Conservation (phyloP, 2,888 invertebrate genomes). For the Oligia fasciuncula region DNA sequence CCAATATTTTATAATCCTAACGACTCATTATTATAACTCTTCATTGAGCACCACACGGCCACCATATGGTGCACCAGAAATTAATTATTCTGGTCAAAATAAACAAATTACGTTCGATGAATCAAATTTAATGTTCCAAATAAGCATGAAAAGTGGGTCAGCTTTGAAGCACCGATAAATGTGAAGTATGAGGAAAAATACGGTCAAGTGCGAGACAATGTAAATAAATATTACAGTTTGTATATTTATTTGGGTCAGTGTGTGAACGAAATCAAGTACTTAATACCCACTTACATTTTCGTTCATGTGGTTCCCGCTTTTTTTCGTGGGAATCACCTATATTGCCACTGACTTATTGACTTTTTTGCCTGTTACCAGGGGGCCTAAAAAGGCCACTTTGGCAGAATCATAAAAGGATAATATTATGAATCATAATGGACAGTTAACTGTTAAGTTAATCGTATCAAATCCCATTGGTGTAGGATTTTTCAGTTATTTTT, state of each 20-base stretch:
- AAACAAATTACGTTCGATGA: slow-evolving; percentile 42
- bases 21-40: background rate
- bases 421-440: too few species aligned
- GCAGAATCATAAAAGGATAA: too few species aligned
- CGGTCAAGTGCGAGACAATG: slow-evolving; percentile 51
- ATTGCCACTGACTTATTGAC: background rate
- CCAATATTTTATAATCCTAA: background rate
- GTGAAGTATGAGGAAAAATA: slow-evolving; percentile 46
- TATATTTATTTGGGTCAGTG: slow-evolving; percentile 44
- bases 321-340: background rate
- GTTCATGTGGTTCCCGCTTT: background rate
- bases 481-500: too few species aligned
- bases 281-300: background rate
- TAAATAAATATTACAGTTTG: slow-evolving; percentile 7
- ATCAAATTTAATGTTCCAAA: slow-evolving; percentile 19
- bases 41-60: background rate
- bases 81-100: slow-evolving; percentile 17
- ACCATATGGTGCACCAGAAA: slow-evolving; percentile 24
- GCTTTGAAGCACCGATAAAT: slow-evolving; percentile 23
- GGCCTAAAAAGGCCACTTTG: too few species aligned
- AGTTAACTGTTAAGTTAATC: too few species aligned
- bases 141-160: slow-evolving; percentile 41
- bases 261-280: slow-evolving; percentile 33
- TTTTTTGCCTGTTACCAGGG: too few species aligned
- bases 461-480: too few species aligned